Conservation (phyloP, 2,888 invertebrate genomes). For the Bombylius major region DNA sequence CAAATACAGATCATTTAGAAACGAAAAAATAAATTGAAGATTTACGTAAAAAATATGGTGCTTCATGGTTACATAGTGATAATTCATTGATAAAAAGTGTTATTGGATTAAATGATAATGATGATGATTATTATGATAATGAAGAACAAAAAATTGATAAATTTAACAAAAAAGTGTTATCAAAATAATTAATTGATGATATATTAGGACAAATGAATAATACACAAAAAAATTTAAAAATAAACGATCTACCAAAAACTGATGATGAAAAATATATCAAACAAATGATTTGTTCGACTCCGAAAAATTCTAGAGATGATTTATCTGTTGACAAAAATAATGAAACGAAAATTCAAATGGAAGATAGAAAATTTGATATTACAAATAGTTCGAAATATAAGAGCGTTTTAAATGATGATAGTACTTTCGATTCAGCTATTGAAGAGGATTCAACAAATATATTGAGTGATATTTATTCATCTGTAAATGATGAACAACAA, state of each 20-base stretch:
- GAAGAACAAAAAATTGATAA: not conserved
- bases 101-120: conserved; percentile 38
- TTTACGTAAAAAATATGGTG: conserved; percentile 44
- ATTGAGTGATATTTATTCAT: conserved; percentile 19
- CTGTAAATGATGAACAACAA: conserved; percentile 15
- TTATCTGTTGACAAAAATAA: conserved; percentile 5
- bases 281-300: conserved; percentile 20
- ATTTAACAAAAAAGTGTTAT: conserved; percentile 12
- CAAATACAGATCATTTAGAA: conserved; percentile 40
- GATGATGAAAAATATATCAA: not conserved
- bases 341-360: not conserved
- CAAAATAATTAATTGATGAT: conserved; percentile 26
- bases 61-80: conserved; percentile 46
- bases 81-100: conserved; percentile 43
- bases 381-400: not conserved
- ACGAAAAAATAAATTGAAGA: conserved; percentile 46
- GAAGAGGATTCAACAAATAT: conserved; percentile 14
- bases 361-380: not conserved
- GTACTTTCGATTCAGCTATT: conserved; percentile 12
- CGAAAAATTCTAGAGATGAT: conserved; percentile 13
- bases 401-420: not conserved
- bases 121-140: too few species aligned
- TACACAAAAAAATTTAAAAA: not conserved
- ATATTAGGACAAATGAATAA: conserved; percentile 22
- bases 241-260: not conserved